phyloP scores from a whole-genome alignment of 2,113 vertebrate genomes.

The Perca schrenkii region DNA sequence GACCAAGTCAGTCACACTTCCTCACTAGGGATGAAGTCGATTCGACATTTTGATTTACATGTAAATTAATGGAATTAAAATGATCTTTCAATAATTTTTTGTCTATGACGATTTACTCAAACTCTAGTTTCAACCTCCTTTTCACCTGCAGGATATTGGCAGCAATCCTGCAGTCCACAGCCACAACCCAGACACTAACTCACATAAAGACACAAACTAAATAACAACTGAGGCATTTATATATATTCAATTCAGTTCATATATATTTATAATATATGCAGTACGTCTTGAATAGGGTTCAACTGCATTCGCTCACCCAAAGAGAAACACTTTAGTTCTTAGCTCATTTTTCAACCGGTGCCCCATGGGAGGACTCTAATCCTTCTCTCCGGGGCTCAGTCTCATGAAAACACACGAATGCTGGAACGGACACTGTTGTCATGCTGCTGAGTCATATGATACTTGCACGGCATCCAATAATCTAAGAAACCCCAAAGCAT shows the following conservation, averaged over 20 bases:
- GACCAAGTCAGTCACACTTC: neutral
- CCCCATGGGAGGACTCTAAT: constrained; percentile 1
- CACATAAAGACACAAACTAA: neutral
- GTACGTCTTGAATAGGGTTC: neutral
- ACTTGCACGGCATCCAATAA: constrained; percentile 4
- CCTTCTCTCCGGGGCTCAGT: neutral
- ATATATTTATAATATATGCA: neutral
- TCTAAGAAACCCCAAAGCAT: constrained; percentile 8
- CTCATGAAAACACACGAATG: constrained; percentile 8
- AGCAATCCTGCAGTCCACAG: neutral
- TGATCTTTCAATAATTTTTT: neutral
- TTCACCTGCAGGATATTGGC: neutral
- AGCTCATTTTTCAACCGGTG: constrained; percentile 15
- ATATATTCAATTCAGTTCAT: no score
- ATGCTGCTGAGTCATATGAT: constrained; percentile 39
- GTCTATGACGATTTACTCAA: neutral
- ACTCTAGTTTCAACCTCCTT: neutral
- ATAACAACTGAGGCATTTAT: neutral
- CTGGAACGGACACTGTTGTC: constrained; percentile 7
- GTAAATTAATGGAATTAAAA: neutral
- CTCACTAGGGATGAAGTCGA: neutral
- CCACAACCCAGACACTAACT: neutral
- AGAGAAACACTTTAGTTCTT: constrained; percentile 7
- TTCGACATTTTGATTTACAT: neutral
- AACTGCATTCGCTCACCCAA: constrained; percentile 9